Percentiles rank a stretch among this genome's conserved stretches.
Evolutionary conservation across 2,113 vertebrate genomes (phyloP).

Genomic region (Chloropsis cyanopogon): DNA sequence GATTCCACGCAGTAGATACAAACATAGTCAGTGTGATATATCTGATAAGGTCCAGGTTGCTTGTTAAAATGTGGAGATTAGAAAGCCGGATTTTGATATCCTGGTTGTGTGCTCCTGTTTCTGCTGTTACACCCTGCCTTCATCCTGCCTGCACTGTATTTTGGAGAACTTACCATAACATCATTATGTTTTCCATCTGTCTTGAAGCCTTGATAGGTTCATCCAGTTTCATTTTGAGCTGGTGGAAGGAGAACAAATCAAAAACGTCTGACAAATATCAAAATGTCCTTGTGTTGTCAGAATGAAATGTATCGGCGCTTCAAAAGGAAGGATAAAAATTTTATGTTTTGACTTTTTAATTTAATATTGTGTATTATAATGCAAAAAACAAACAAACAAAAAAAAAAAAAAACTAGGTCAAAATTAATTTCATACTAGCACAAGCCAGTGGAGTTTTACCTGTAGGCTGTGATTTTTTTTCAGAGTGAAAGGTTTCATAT

Average conservation of each 20-base stretch:
- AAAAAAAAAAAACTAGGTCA: neutral
- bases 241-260: conserved; percentile 18
- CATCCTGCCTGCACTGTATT: neutral
- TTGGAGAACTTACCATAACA: neutral
- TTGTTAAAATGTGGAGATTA: neutral
- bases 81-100: neutral
- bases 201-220: conserved; percentile 9
- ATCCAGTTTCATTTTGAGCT: conserved; percentile 1
- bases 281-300: conserved; percentile 25
- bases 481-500: neutral
- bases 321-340: conserved; percentile 10
- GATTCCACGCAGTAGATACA: neutral
- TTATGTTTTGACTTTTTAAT: conserved; percentile 33
- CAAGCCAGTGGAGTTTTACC: neutral
- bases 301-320: neutral
- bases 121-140: neutral
- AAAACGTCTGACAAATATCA: conserved; percentile 21
- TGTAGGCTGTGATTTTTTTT: conserved; percentile 26
- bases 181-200: neutral
- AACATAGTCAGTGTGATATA: neutral
- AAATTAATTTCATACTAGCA: conserved; percentile 24
- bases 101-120: neutral
- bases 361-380: conserved; percentile 13
- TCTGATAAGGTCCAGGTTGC: neutral
- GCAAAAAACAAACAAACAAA: neutral